Evolutionary conservation across 2,113 vertebrate genomes (phyloP), one percentile per base, ranked within the genome.

Genomic region (Nibea coibor): DNA sequence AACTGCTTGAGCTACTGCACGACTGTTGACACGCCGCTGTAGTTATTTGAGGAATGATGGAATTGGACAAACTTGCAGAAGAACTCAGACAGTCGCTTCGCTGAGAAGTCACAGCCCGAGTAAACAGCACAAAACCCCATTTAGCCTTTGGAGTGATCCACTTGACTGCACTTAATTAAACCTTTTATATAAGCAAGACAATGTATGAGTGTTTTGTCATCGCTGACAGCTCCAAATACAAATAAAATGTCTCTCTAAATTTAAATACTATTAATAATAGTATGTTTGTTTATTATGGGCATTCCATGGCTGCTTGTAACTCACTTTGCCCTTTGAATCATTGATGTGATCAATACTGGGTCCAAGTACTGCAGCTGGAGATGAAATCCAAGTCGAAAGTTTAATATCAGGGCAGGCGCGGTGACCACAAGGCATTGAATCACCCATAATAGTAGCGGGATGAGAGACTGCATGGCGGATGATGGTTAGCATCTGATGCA

Each of bases 311-410:
- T 88, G 80, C 78, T 68, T 48, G 66, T 82, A 75, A 87, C 78
- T 87, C 82, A 53, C 73, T 88, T 61, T 90, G 83, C 78, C 85
- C 82, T 93, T 91, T 94, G 89, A 89, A 92, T 93, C 85, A 91
- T 88, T 89, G 78, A 90, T 90, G 83, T 31, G 87, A 93, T 95
- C 92, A 78, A 94, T 95, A 91, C 63, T 31, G 68, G 31, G 58
- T 75, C 84, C 17, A 56, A 82, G 67, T 26, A 5, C 84, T 57
- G 81, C 72, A 81, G 83, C 84, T 57, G 83, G 11, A 31, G 80
- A 86, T 91, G 93, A 91, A 93, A 93, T 88, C 83, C 83, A 84
- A 94, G 91, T 78, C 53, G 24, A 56, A 67, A 73, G 28, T 86
- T 72, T 84, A 86, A 80, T 88, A 83, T 66, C 61, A 39, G 69